Base-by-base conservation (phyloP, 2,888 invertebrate species). In the Watsonalla cultraria region DNA sequence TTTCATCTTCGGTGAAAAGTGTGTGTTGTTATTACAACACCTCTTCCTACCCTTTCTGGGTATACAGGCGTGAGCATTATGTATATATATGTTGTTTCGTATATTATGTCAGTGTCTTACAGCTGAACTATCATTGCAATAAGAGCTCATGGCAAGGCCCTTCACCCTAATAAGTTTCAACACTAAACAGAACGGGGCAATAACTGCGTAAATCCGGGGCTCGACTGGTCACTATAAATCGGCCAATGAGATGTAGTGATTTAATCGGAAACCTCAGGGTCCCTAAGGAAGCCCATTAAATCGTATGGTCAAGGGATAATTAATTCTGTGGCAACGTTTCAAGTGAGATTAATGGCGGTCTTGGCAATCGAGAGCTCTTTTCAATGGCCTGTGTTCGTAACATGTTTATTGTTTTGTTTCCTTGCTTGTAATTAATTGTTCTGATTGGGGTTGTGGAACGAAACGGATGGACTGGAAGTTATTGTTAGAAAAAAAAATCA, bases 221-320 rank as follows among this genome's bases (percentile, higher is more conserved):
- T 55, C 52, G 57, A 74, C 74, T 73, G 83, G 84, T 78, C 83
- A 83, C 85, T 86, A 89, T 90, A 89, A 89, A 89, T 90, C 86
- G 88, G 79, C 86, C 84, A 86, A 89, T 87, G 89, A 89, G 89
- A 85, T 86, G 84, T 88, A 85, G 87, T 90, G 90, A 90, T 90
- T 90, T 89, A 90, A 90, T 90, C 89, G 88, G 86, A 80, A 86
- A 84, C 86, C 90, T 84, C 84, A 78, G 80, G 76, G 84, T 84
- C 82, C 84, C 88, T 76, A 76, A 85, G 89, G 90, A 89, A 85
- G 85, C 85, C 87, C 89, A 90, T 90, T 90, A 89, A 87, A 89
- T 84, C 87, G 87, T 89, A 89, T 90, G 90, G 90, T 90, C 90
- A 89, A 79, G 78, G 89, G 88, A 88, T 90, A 90, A 90, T 90